Percentiles rank a stretch among this genome's conserved stretches.
phyloP scores from a whole-genome alignment of 2,888 invertebrate genomes.

The Limnephilus auricula region DNA sequence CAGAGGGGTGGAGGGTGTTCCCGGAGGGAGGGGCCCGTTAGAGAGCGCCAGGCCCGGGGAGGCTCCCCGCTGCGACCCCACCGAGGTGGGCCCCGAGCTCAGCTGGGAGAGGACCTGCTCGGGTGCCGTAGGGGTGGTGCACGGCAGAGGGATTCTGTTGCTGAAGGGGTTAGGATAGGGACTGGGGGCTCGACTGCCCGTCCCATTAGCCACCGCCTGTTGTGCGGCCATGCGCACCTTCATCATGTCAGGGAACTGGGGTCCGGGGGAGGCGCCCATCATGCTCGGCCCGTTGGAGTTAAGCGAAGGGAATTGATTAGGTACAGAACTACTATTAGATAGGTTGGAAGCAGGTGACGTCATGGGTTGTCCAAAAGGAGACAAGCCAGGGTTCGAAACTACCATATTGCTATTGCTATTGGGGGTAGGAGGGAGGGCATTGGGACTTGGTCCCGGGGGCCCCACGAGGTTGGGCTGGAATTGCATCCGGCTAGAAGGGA shows the following conservation, averaged over 20 bases:
- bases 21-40: constrained; percentile 75
- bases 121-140: constrained; percentile 74
- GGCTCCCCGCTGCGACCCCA: constrained; percentile 75
- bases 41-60: constrained; percentile 72
- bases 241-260: constrained; percentile 79
- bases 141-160: constrained; percentile 72
- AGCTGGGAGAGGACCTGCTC: constrained; percentile 69
- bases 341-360: constrained; percentile 79
- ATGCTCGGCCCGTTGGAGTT: constrained; percentile 80
- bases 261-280: constrained; percentile 77
- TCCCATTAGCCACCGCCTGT: constrained; percentile 67
- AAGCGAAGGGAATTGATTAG: constrained; percentile 76
- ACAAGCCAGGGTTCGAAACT: constrained; percentile 82
- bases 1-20: constrained; percentile 79
- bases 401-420: constrained; percentile 79
- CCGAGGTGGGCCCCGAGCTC: constrained; percentile 72
- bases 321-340: constrained; percentile 71
- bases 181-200: constrained; percentile 75
- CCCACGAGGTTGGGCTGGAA: constrained; percentile 83
- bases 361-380: constrained; percentile 84
- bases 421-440: constrained; percentile 78
- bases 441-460: constrained; percentile 88
- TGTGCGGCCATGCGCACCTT: constrained; percentile 77
- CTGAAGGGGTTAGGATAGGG: constrained; percentile 76
- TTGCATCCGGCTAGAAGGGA: constrained; percentile 74